A percentile compares a stretch with the other conserved stretches of the same genome.
phyloP scores from a whole-genome alignment of 2,113 vertebrate genomes.

The Etheostoma spectabile region DNA sequence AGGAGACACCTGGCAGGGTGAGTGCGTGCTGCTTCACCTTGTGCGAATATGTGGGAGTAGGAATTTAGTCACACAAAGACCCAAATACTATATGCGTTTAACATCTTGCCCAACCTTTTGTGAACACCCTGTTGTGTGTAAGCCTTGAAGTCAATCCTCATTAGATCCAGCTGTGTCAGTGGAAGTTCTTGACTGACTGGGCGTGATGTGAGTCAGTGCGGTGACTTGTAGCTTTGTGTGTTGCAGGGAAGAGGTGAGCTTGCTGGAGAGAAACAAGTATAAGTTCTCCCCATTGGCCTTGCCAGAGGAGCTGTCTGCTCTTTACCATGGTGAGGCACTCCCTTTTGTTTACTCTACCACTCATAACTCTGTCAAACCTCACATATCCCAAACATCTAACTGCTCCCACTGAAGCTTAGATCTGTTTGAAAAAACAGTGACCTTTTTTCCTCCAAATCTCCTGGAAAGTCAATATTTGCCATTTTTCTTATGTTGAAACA shows the following conservation, averaged over 20 bases:
- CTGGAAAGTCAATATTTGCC: neutral
- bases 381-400: slow-evolving; percentile 43
- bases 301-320: slow-evolving; percentile 86
- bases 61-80: slow-evolving; percentile 48
- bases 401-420: slow-evolving; percentile 21
- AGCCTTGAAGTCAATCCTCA: slow-evolving; percentile 37
- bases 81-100: slow-evolving; percentile 11
- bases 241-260: slow-evolving; percentile 90
- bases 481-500: neutral
- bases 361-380: slow-evolving; percentile 49
- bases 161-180: neutral
- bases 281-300: slow-evolving; percentile 90
- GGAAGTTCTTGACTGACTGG: slow-evolving; percentile 18
- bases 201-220: slow-evolving; percentile 27
- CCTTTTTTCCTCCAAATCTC: slow-evolving; percentile 8
- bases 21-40: slow-evolving; percentile 63
- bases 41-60: slow-evolving; percentile 61
- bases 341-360: slow-evolving; percentile 15
- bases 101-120: slow-evolving; percentile 55
- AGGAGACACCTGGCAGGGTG: slow-evolving; percentile 91
- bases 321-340: slow-evolving; percentile 89
- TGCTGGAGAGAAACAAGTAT: slow-evolving; percentile 94
- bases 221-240: slow-evolving; percentile 65
- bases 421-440: neutral
- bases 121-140: slow-evolving; percentile 37